Evolutionary conservation across 2,113 vertebrate genomes (phyloP).

Genomic region (Litocranius walleri): DNA sequence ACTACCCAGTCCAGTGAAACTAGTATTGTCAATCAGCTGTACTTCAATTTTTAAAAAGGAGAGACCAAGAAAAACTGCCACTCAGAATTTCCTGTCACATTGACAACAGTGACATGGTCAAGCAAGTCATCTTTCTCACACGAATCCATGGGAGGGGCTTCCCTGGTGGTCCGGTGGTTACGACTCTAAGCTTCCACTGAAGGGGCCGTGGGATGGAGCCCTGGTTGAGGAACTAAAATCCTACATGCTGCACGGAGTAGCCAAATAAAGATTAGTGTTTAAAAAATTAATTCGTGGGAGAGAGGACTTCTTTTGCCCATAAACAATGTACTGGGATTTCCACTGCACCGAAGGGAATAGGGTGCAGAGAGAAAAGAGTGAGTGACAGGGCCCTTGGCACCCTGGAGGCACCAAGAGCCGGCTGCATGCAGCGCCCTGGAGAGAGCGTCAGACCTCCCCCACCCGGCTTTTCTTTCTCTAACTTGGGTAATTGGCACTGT

Average conservation of each 20-base stretch:
- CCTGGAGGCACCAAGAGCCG: not conserved
- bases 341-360: rapidly evolving
- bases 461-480: not conserved
- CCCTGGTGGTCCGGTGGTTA: not conserved
- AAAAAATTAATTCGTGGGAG: not conserved
- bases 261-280: not conserved
- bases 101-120: rapidly evolving
- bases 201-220: not conserved
- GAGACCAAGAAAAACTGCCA: not conserved
- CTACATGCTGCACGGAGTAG: not conserved
- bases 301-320: not conserved
- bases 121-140: not conserved
- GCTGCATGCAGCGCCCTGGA: not conserved
- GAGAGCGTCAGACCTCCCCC: not conserved
- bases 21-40: not conserved
- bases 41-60: not conserved
- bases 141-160: not conserved
- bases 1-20: not conserved
- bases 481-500: not conserved
- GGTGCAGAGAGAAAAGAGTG: not conserved
- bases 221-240: not conserved
- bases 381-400: not conserved
- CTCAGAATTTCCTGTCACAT: not conserved
- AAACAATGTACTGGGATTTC: not conserved
- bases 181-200: not conserved